These are phyloP conservation scores for Nymphalis c-album DNA, from an alignment of 2,888 invertebrate species.

Conservation along the genomic window DNA sequence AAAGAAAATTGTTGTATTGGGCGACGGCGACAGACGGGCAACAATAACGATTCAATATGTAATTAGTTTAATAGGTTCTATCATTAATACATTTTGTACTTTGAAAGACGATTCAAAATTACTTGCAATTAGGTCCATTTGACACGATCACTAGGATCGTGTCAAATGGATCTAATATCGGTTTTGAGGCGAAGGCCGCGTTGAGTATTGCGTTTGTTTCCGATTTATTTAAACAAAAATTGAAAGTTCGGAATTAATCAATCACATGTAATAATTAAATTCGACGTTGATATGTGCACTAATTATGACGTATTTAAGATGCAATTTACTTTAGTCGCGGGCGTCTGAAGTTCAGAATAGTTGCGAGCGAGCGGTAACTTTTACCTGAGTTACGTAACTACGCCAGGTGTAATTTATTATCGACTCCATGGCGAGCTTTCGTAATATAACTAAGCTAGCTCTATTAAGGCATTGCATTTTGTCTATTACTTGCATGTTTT, in stretches of 20 bases:
- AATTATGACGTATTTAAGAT: constrained; percentile 35
- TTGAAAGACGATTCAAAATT: constrained; percentile 53
- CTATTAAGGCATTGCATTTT: constrained; percentile 36
- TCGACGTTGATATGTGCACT: constrained; percentile 30
- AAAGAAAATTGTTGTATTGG: neutral
- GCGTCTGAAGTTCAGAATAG: constrained; percentile 70
- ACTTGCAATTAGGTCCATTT: constrained; percentile 59
- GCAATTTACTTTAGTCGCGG: constrained; percentile 41
- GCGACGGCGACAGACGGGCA: neutral
- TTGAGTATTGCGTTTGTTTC: constrained; percentile 37
- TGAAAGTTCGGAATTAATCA: constrained; percentile 33
- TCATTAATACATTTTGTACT: constrained; percentile 46
- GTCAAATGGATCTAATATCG: constrained; percentile 62
- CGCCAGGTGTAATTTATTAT: constrained; percentile 76
- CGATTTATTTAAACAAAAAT: constrained; percentile 18
- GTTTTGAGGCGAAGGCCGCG: constrained; percentile 67
- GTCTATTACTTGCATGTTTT: constrained; percentile 4
- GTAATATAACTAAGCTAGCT: constrained; percentile 66
- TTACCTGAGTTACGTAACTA: constrained; percentile 74
- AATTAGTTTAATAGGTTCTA: constrained; percentile 36
- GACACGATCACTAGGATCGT: too few relatives aligned
- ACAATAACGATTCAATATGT: constrained; percentile 3
- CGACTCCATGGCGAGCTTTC: constrained; percentile 73
- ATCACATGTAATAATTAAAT: constrained; percentile 33
- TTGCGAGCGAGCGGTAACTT: constrained; percentile 71